Base-by-base conservation (phyloP, 2,888 invertebrate genomes). In the Phoenoteleia sp. region DNA sequence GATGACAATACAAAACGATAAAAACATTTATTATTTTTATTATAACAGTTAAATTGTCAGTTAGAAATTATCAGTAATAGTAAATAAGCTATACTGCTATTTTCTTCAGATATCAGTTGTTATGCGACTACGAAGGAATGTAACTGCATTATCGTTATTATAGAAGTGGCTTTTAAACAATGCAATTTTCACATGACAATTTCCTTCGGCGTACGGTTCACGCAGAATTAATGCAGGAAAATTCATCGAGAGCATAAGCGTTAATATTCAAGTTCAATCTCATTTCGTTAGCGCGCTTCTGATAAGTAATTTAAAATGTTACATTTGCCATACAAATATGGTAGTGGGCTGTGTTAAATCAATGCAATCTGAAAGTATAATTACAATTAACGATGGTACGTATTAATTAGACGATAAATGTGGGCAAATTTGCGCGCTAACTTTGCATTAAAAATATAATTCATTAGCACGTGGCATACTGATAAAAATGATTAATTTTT, bases 331-430 rank as follows among this genome's bases (percentile, higher is more conserved):
- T 4, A 33, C 33, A 11, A 17, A 33, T 7, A 11, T 11, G 36
- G 56, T 56, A 33, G 21, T 23, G 49, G 15, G 52, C 25, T 52
- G 52, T 74, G 52, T 47, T 72, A 45, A 58, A 74, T 62, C 74
- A 52, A 74, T 74, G 74, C 25, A n/a, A 49, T 23, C 23, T 25
- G 62, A 62, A 19, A 62, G 42, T 52, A 19, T 23, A 27, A 74
- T 74, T 74, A 7, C 33, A 49, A 62, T 62, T 45, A 45, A 52
- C 17, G 39, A 74, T 19, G 74, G 74, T 74, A 39, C 5, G 74
- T 74, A 60, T 49, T 11, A 21, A 19, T 7, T 36, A 6, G 11
- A 36, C 7, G 11, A 36, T n/a, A n/a, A n/a, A n/a, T n/a, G n/a
- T n/a, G n/a, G n/a, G n/a, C n/a, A n/a, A n/a, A n/a, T n/a, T n/a